phyloP scores from a whole-genome alignment of 2,797 vertebrate species.

The Pseudopleuronectes americanus region DNA sequence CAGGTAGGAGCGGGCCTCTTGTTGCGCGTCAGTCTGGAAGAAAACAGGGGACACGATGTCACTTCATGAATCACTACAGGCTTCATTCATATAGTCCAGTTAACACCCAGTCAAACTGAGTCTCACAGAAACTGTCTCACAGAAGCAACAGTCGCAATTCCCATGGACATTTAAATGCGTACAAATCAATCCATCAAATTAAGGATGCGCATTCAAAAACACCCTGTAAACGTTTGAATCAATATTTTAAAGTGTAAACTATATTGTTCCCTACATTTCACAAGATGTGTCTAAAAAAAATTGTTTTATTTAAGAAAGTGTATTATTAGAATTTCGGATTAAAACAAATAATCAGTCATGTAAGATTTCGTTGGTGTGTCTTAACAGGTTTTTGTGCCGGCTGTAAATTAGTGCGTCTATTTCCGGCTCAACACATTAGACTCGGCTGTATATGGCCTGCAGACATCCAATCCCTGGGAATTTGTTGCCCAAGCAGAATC shows the following conservation, averaged over 20 bases:
- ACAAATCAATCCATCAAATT: no score
- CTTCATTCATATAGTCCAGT: background rate
- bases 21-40: slow-evolving; percentile 95
- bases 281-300: background rate
- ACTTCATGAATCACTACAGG: slow-evolving; percentile 24
- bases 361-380: background rate
- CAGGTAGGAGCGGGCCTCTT: slow-evolving; percentile 96
- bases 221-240: no score
- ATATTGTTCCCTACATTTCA: accelerated
- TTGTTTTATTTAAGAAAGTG: background rate
- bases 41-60: slow-evolving; percentile 37
- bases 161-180: background rate
- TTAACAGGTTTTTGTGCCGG: slow-evolving; percentile 27
- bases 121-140: background rate
- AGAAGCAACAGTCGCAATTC: background rate
- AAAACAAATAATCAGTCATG: background rate
- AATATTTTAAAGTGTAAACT: background rate
- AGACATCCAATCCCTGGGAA: slow-evolving; percentile 82
- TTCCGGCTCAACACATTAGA: slow-evolving; percentile 78
- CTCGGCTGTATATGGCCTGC: slow-evolving; percentile 77
- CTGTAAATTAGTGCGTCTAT: slow-evolving; percentile 73
- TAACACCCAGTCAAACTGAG: background rate
- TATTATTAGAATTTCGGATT: background rate
- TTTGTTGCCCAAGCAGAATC: slow-evolving; percentile 78
- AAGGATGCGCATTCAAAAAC: background rate